Base-by-base conservation (phyloP, 2,888 invertebrate genomes). In the Drosophila silvestris region DNA sequence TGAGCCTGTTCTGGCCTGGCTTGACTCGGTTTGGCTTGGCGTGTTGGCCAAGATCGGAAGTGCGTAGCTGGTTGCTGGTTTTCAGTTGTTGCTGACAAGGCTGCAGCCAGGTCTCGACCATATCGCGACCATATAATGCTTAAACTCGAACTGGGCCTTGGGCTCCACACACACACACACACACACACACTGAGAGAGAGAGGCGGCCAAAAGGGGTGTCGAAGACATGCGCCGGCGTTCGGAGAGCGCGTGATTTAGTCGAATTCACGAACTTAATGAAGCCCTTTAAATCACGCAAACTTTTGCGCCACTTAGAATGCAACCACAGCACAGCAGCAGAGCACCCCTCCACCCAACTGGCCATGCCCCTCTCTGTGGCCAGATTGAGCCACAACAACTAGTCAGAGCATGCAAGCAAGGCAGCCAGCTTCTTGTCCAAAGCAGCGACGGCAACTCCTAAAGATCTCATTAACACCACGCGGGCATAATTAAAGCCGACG, bases 241-340 rank as follows among this genome's bases (percentile, higher is more conserved):
- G 79, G 59, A 77, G 68, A 75, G 93, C 92, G 93, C 93, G 93
- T 93, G 93, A 93, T 93, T 93, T 91, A 91, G 91, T 92, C 93
- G 92, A 93, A 93, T 93, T 93, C 93, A 93, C 93, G 93, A 93
- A 92, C 93, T 93, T 93, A 93, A 93, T 93, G 93, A 93, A 93
- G 93, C 93, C 92, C 93, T 93, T 92, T 93, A 93, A 92, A 93
- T 93, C 93, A 93, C 93, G 93, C 93, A 86, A 90, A 74, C 90
- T 91, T 87, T 87, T 91, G 90, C 89, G 92, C 91, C 90, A 91
- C 91, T 81, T 75, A 76, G 80, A 88, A 78, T 82, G 85, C 72
- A 74, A 72, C 57, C 60, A 39, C 39, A 53, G 59, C 41, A 30
- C 30, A 10, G n/a, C 22, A 4, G 26, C 54, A 26, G 26, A 19